A percentile compares a stretch with the other conserved stretches of the same genome.
These are phyloP conservation scores for Bhutanitis thaidina DNA, from an alignment of 2,888 invertebrate genomes.

Conservation along the genomic window DNA sequence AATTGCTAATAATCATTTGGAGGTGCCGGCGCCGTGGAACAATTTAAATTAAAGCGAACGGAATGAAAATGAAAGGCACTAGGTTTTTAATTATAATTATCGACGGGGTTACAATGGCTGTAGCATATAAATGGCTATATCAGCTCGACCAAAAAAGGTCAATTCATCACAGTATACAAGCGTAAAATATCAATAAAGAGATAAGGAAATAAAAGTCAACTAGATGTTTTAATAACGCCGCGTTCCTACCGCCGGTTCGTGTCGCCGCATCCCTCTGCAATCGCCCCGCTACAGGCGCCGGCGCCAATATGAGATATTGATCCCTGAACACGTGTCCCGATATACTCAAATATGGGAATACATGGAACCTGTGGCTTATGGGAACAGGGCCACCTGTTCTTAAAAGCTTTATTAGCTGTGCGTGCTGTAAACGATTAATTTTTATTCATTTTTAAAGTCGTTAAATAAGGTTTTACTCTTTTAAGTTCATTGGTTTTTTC, in stretches of 20 bases:
- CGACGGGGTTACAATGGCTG: too few relatives aligned
- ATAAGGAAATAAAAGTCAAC: too few relatives aligned
- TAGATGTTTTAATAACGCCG: conserved; percentile 18
- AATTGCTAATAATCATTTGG: too few relatives aligned
- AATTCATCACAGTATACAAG: too few relatives aligned
- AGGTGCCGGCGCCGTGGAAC: too few relatives aligned
- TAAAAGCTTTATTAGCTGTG: conserved; percentile 58
- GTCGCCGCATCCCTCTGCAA: conserved; percentile 25
- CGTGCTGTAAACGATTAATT: conserved; percentile 31
- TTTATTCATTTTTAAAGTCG: neutral
- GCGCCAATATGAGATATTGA: conserved; percentile 67
- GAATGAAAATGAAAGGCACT: too few relatives aligned
- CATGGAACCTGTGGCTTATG: conserved; percentile 49
- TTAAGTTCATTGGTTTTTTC: conserved; percentile 5
- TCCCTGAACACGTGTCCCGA: conserved; percentile 63
- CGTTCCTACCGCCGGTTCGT: conserved; percentile 23
- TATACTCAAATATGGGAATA: conserved; percentile 25
- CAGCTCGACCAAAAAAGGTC: too few relatives aligned
- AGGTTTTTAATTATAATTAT: too few relatives aligned
- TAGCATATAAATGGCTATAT: too few relatives aligned
- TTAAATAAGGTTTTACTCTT: conserved; percentile 1
- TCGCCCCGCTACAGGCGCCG: conserved; percentile 49
- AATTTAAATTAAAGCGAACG: too few relatives aligned
- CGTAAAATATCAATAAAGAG: too few relatives aligned
- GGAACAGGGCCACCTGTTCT: conserved; percentile 63